Base-by-base conservation (phyloP, 2,113 vertebrate species). In the Casuarius casuarius region DNA sequence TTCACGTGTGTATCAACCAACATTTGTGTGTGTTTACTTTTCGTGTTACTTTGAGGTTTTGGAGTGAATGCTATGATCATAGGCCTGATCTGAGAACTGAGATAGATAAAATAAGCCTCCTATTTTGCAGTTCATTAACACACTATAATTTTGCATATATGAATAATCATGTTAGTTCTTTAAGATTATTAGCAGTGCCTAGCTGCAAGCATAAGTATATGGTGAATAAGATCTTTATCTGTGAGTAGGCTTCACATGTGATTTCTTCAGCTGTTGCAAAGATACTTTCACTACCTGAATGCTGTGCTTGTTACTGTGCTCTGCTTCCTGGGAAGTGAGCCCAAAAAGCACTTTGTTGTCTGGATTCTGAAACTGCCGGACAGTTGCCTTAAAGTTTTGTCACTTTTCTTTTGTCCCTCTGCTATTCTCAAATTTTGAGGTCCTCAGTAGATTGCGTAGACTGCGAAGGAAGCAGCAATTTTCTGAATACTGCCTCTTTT, bases 231-330 rank as follows among this genome's bases (percentile, higher is more conserved):
- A 49, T 49, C 20, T 22, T 87, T 87, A 46, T 49, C 46, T n/a
- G 2, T 62, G 15, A 58, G 28, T 70, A 61, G 58, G 13, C 28
- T 70, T 82, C 61, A 48, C 42, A 48, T 18, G 13, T 78, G 38
- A 72, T 85, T 95, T 89, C 52, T 79, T 82, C 38, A 84, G 78
- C 49, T 87, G 46, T 65, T 95, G 51, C 58, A 72, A 54, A 92
- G 52, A 22, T 84, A 15, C 9, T 48, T 90, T 46, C 81, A 35
- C 22, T 87, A 33, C 13, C 17, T 4, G 8, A 76, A n/a, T 74
- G 59, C 46, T 33, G 31, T 59, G 29, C 26, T 73, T 2, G 0
- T 48, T 38, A 52, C 51, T 59, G 4, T 66, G 72, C 17, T 67
- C 38, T 65, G 12, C 46, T 21, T 31, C n/a, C 29, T 59, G 33